Percentiles rank a stretch among this genome's conserved stretches.
Evolutionary conservation across 2,888 invertebrate species (phyloP).

Genomic region (Tuberolachnus salignus): DNA sequence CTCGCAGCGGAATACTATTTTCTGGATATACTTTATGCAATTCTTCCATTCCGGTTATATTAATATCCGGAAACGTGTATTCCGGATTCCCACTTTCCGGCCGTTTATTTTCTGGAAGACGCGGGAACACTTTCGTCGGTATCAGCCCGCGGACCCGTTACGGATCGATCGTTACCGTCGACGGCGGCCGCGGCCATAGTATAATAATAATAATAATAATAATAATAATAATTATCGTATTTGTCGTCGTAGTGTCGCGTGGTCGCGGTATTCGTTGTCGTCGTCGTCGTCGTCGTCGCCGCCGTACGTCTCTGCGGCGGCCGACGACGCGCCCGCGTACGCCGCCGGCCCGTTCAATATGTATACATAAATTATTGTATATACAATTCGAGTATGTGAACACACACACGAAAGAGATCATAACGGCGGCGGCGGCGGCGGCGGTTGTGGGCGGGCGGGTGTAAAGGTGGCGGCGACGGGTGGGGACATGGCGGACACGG

Average conservation of each 20-base stretch:
- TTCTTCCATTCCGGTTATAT: too few species aligned
- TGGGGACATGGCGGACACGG: neutral
- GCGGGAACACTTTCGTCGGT: too few species aligned
- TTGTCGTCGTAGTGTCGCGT: too few species aligned
- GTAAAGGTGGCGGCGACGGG: neutral
- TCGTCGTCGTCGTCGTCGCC: neutral
- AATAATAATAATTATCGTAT: too few species aligned
- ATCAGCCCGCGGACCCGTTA: slow-evolving; percentile 21
- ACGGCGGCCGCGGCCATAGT: neutral
- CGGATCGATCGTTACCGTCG: slow-evolving; percentile 33
- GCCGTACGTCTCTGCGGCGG: neutral
- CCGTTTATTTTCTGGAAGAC: too few species aligned
- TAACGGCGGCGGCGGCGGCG: neutral
- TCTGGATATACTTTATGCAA: too few species aligned
- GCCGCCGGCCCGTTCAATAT: neutral
- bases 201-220: too few species aligned
- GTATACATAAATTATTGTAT: too few species aligned
- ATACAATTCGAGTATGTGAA: too few species aligned
- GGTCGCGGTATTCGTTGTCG: neutral
- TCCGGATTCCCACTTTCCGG: too few species aligned
- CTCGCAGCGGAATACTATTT: too few species aligned
- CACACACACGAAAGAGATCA: neutral
- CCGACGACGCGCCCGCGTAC: neutral
- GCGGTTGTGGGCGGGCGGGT: neutral
- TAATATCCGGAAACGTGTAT: too few species aligned